phyloP scores from a whole-genome alignment of 2,113 vertebrate genomes.

The Sinosuthora webbiana region DNA sequence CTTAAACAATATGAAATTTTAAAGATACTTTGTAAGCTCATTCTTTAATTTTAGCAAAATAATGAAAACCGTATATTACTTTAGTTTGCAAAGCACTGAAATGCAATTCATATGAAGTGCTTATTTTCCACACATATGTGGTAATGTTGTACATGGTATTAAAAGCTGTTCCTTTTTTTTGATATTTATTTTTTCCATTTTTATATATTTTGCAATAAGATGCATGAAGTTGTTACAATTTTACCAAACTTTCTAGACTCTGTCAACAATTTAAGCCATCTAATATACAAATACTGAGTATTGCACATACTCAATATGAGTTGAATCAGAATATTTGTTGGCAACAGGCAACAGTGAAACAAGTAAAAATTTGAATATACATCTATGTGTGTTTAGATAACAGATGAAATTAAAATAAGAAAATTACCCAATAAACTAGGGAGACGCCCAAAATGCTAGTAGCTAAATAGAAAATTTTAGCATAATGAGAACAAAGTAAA shows the following conservation, averaged over 20 bases:
- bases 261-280: not conserved
- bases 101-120: constrained; percentile 60
- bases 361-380: not conserved
- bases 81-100: constrained; percentile 60
- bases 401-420: not conserved
- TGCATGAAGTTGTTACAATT: not conserved
- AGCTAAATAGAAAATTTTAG: not conserved
- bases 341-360: not conserved
- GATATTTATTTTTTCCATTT: not conserved
- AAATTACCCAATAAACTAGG: not conserved
- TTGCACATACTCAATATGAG: not conserved
- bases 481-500: not conserved
- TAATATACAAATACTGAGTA: not conserved
- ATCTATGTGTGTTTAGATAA: not conserved
- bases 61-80: constrained; percentile 80
- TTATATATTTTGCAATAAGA: not conserved
- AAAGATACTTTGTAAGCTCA: constrained; percentile 68
- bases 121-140: constrained; percentile 39
- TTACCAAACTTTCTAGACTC: not conserved
- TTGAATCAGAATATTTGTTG: not conserved
- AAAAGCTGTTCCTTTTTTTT: constrained; percentile 64
- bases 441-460: not conserved
- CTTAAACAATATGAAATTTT: constrained; percentile 74
- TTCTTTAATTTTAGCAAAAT: constrained; percentile 76
- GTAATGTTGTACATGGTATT: constrained; percentile 34